Base-by-base conservation (phyloP, 2,113 vertebrate species). In the Percina caprodes region DNA sequence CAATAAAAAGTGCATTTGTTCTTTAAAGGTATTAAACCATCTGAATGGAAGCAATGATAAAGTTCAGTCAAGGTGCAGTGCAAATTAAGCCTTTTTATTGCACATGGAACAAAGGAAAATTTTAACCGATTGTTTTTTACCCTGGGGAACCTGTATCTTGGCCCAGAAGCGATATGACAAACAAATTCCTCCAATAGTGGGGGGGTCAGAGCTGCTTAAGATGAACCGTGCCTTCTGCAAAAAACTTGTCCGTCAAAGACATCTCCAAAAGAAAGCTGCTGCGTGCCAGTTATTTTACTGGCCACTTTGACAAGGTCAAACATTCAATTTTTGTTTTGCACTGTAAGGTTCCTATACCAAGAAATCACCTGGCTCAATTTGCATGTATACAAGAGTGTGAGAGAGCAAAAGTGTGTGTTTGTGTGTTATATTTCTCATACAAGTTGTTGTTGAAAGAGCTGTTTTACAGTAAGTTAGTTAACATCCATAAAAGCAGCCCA, bases 401-500 rank as follows among this genome's bases (percentile, higher is more conserved):
- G n/a, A 2, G 18, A n/a, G 67, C 35, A 14, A 45, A 48, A 66
- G 42, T 39, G 74, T 48, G 51, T 61, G 35, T 68, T 5, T 74
- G 23, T 45, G 66, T 56, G 12, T 62, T 61, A 12, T 19, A 18
- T 77, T 51, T 81, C 56, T 73, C 60, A n/a, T 42, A 7, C 33
- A 68, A 73, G 48, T 85, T 69, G 51, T 74, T 67, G 67, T 65
- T 82, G 69, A 18, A 3, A 73, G 77, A 82, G 69, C 56, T 84
- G 73, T 73, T 89, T 88, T 83, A 77, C 66, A 26, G 69, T 86
- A 82, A 81, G 82, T 90, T 86, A 89, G 90, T 75, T 79, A 78
- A 60, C 77, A 19, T 84, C 61, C 49, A 82, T 88, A 82, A 87
- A 80, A 84, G 76, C 86, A 69, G 67, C 16, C 75, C 49, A 70